A percentile compares a stretch with the other conserved stretches of the same genome.
Evolutionary conservation across 2,888 invertebrate species (phyloP).

Genomic region (Morpho deidamia): DNA sequence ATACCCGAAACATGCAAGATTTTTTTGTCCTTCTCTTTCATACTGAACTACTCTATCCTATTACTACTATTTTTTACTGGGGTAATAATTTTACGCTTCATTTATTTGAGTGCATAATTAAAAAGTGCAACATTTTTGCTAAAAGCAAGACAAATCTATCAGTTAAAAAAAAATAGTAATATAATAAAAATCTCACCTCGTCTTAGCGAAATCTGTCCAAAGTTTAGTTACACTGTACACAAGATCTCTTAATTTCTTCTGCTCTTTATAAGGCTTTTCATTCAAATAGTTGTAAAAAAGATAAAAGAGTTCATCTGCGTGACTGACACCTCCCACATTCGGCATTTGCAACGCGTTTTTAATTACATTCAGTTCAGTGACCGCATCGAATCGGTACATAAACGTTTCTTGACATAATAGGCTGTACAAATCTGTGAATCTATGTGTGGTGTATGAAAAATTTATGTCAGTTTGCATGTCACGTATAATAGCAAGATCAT

Average conservation of each 20-base stretch:
- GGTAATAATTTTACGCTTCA: no score
- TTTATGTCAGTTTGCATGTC: conserved; percentile 37
- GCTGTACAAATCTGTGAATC: conserved; percentile 42
- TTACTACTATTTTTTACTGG: no score
- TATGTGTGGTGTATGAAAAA: conserved; percentile 42
- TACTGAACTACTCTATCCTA: no score
- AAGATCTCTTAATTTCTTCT: conserved; percentile 42
- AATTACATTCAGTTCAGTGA: conserved; percentile 45
- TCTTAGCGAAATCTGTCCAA: conserved; percentile 61
- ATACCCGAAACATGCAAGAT: no score
- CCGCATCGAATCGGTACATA: conserved; percentile 48
- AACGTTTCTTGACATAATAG: conserved; percentile 25
- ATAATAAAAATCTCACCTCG: conserved; percentile 34
- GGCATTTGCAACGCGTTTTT: conserved; percentile 33
- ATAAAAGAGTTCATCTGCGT: conserved; percentile 70
- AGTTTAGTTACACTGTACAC: conserved; percentile 39
- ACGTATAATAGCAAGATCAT: conserved; percentile 33
- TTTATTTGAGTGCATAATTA: no score
- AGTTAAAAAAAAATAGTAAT: no score
- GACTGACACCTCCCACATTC: conserved; percentile 51
- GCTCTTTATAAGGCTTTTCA: conserved; percentile 40
- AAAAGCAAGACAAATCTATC: no score
- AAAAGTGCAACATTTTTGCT: no score
- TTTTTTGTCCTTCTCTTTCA: no score
- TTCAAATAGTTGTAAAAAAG: conserved; percentile 51